Evolutionary conservation across 2,113 vertebrate species (phyloP).

Genomic region (Motacilla tschutschensis): DNA sequence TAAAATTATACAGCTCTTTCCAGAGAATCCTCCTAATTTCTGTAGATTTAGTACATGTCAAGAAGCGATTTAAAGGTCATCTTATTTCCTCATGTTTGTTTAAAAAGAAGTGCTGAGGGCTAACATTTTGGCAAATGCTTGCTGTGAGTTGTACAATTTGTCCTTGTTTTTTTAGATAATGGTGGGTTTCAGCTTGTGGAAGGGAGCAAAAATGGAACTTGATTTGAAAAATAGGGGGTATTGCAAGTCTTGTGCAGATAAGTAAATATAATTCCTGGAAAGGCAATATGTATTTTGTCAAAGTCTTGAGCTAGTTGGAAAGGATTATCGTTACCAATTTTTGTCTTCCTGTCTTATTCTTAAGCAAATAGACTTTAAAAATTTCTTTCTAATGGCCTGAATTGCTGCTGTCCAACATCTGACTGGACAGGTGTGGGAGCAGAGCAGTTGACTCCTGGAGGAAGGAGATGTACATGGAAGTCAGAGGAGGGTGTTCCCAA

Average conservation of each 20-base stretch:
- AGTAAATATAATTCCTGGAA: not conserved
- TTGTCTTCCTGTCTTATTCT: not conserved
- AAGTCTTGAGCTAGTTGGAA: not conserved
- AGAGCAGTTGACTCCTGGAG: not conserved
- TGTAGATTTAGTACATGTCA: slow-evolving; percentile 32
- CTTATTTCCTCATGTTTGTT: slow-evolving; percentile 41
- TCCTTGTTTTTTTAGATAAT: not conserved
- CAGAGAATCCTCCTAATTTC: slow-evolving; percentile 40
- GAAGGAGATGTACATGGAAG: not conserved
- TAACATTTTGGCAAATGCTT: slow-evolving; percentile 12
- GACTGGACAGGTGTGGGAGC: slow-evolving; percentile 20
- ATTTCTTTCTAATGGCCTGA: not conserved
- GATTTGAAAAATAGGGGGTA: not conserved
- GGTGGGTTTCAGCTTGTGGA: not conserved
- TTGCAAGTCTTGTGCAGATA: not conserved
- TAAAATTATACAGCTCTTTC: slow-evolving; percentile 39
- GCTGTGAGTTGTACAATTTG: not conserved
- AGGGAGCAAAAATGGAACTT: not conserved
- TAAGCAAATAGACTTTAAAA: not conserved
- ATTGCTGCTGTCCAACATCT: not conserved
- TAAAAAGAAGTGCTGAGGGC: slow-evolving; percentile 8
- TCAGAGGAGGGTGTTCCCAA: not conserved
- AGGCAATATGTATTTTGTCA: not conserved
- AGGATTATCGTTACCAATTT: not conserved
- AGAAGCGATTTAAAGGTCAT: slow-evolving; percentile 35